These are phyloP conservation scores for Syrrhaptes paradoxus DNA, from an alignment of 2,113 vertebrate species.

Conservation along the genomic window DNA sequence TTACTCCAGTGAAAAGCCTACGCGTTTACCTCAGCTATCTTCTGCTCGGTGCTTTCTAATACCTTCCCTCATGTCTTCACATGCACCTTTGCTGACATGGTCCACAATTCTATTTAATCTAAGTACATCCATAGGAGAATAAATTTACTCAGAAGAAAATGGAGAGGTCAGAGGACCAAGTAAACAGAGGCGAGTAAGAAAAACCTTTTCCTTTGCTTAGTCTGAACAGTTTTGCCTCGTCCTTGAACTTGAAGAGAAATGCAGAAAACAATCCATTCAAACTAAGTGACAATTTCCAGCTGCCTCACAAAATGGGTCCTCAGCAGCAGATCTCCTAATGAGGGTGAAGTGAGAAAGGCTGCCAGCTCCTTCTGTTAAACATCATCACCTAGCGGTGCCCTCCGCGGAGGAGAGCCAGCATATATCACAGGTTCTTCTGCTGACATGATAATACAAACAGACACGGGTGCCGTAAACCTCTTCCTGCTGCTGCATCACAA, in stretches of 20 bases:
- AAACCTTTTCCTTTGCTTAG: neutral
- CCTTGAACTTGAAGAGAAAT: conserved; percentile 40
- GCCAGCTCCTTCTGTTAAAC: conserved; percentile 1
- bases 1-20: neutral
- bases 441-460: neutral
- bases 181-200: neutral
- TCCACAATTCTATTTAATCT: neutral
- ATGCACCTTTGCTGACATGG: neutral
- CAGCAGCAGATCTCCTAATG: conserved; percentile 33
- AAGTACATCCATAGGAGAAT: neutral
- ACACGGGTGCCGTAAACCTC: neutral
- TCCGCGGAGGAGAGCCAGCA: neutral
- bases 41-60: neutral
- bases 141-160: neutral
- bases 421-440: neutral
- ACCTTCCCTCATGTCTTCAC: neutral
- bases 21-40: neutral
- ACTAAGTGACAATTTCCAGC: conserved; percentile 45
- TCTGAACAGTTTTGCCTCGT: neutral
- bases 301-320: conserved; percentile 22
- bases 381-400: neutral
- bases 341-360: conserved; percentile 27
- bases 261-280: conserved; percentile 31
- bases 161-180: neutral
- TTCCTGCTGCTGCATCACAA: neutral